These are phyloP conservation scores for Clusia tigrina DNA, from an alignment of 2,888 invertebrate species.

Conservation along the genomic window DNA sequence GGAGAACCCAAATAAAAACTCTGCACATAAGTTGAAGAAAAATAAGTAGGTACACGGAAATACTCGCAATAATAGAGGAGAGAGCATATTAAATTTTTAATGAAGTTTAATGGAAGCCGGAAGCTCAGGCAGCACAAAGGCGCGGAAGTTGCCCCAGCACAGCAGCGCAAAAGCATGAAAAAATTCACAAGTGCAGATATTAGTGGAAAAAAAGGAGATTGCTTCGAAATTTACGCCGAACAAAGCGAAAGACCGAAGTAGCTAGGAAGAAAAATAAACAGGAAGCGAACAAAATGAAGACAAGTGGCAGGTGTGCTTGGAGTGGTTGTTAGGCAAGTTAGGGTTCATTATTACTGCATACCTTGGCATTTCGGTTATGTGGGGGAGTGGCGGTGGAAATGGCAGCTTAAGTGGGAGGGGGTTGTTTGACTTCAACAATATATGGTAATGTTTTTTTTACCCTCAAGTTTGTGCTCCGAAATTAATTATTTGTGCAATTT, in stretches of 20 bases:
- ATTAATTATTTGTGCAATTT: too few species aligned
- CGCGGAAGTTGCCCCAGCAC: slow-evolving; percentile 18
- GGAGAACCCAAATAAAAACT: neutral
- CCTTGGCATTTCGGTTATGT: neutral
- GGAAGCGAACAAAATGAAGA: slow-evolving; percentile 25
- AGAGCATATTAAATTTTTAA: slow-evolving; percentile 61
- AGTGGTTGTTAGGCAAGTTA: slow-evolving; percentile 38
- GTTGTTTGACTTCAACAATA: too few species aligned
- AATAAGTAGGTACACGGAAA: slow-evolving; percentile 11
- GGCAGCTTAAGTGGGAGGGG: neutral
- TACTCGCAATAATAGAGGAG: slow-evolving; percentile 37
- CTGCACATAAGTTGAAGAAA: neutral
- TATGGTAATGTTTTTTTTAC: too few species aligned
- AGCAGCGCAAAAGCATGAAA: slow-evolving; percentile 23
- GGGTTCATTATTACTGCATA: slow-evolving; percentile 18
- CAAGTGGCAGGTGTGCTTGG: slow-evolving; percentile 45
- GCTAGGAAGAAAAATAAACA: slow-evolving; percentile 25
- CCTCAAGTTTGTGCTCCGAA: too few species aligned
- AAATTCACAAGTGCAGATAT: slow-evolving; percentile 13
- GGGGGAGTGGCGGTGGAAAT: neutral
- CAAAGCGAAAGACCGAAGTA: neutral
- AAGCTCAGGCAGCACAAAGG: slow-evolving; percentile 47
- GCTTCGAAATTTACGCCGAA: neutral
- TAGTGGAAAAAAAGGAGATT: neutral
- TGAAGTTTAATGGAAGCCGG: slow-evolving; percentile 62